phyloP scores from a whole-genome alignment of 2,797 vertebrate species.

The Petrocephalus sullivani region DNA sequence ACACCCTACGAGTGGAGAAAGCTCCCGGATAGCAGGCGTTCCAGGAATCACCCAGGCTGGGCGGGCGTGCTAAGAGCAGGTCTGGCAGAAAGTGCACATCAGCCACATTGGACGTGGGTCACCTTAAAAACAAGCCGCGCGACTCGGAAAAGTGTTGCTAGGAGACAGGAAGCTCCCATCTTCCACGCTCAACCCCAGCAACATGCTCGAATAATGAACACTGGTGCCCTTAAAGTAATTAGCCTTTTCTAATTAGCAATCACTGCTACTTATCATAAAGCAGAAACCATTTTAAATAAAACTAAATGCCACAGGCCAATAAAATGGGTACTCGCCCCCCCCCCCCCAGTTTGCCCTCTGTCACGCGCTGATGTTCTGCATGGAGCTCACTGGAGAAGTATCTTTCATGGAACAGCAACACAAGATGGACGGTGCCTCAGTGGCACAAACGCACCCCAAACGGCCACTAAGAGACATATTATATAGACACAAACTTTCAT shows the following conservation, averaged over 20 bases:
- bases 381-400: not conserved
- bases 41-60: not conserved
- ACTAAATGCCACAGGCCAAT: not conserved
- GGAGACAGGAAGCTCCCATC: slow-evolving; percentile 27
- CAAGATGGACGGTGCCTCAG: not conserved
- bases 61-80: not conserved
- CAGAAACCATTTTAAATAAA: not conserved
- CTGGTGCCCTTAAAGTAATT: slow-evolving; percentile 33
- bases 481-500: no score
- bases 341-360: not conserved
- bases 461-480: not conserved
- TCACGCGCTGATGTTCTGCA: not conserved
- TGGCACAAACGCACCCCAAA: not conserved
- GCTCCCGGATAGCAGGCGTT: not conserved
- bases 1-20: not conserved
- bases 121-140: not conserved
- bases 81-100: not conserved
- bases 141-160: slow-evolving; percentile 34
- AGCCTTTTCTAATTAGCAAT: slow-evolving; percentile 34
- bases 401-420: not conserved
- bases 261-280: not conserved
- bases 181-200: slow-evolving; percentile 30
- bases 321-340: not conserved
- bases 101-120: not conserved
- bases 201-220: slow-evolving; percentile 39